Evolutionary conservation across 2,797 vertebrate genomes (phyloP), one percentile per base, ranked within the genome.

Genomic region (Megaceryle alcyon): DNA sequence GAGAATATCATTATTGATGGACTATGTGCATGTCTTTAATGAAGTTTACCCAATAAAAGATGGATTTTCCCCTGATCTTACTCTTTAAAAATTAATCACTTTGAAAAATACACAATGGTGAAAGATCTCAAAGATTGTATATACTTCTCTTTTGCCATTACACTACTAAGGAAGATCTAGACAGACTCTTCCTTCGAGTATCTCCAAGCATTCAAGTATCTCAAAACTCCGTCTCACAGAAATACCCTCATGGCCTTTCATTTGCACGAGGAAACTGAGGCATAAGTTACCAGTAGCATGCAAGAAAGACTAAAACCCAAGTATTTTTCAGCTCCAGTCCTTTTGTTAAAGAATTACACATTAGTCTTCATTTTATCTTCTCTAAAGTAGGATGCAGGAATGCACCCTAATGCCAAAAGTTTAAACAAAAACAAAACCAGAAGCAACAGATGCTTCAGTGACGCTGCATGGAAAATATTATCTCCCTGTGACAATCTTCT

Each of bases 1-100:
- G 87, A 95, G 97, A 95, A 96, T 94, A 94, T 97, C 95, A 95
- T 97, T 97, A 96, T 51, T 90, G 82, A 92, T 43, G 39, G 87
- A 82, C 75, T 94, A 44, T 94, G 82, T 94, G 87, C 73, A 26
- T 12, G 51, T 72, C 63, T 93, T 97, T 95, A 85, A 76, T 80
- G 78, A 96, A 96, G 92, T 92, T 96, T 90, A 88, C 33, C 57
- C 82, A 90, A 84, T 91, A 94, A 91, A 95, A 84, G 82, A 82
- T 35, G 37, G 49, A 64, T 73, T 92, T 94, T 85, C 64, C 83
- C 87, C 75, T n/a, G 37, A 75, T 68, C 29, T 26, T 94, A n/a
- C 60, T 84, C 76, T 93, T 88, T 70, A 68, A 91, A 95, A 28
- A 82, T 63, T 56, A 66, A 94, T 91, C 93, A 94, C 7, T 11